Base-by-base conservation (phyloP, 2,113 vertebrate species). In the Galemys pyrenaicus region DNA sequence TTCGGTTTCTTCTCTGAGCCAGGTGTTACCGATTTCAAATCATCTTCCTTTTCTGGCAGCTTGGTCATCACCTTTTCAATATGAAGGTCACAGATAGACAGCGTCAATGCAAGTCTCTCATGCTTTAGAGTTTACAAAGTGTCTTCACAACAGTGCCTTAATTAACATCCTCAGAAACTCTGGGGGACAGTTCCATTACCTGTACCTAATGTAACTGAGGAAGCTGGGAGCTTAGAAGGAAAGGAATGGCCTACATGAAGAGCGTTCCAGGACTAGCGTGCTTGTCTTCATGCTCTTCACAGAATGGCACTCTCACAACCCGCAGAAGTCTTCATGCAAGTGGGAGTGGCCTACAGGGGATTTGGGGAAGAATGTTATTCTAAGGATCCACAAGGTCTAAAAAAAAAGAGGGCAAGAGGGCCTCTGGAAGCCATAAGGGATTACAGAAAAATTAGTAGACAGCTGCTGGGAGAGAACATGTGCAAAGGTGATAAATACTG, bases 91-190 rank as follows among this genome's bases (percentile, higher is more conserved):
- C 65, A 81, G 44, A 87, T 35, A 83, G 87, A 62, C 10, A 77
- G 30, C 82, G 32, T 91, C 46, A 92, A 26, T 81, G 19, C 54
- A 81, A 68, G 93, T 81, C 20, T 91, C 19, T 81, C 46, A 79
- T 79, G 68, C 70, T 80, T 80, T 87, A 39, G 20, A 89, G 12
- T 10, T 83, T 78, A 41, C 6, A 60, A 75, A 88, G 1, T 51
- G 6, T 91, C 62, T 91, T 83, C 41, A 60, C 4, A 9, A 22
- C 39, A 39, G 56, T 67, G 58, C 35, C 9, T 79, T 95, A 94
- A 80, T 79, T 54, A 74, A 56, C 24, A 8, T n/a, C 56, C 22
- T 80, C 58, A 46, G 37, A 28, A 93, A 62, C 37, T n/a, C 70
- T 32, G 37, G 65, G 28, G 68, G 51, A 80, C 67, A 15, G 73